phyloP scores from a whole-genome alignment of 2,888 invertebrate genomes.

The Pachliopta kotzebuea region DNA sequence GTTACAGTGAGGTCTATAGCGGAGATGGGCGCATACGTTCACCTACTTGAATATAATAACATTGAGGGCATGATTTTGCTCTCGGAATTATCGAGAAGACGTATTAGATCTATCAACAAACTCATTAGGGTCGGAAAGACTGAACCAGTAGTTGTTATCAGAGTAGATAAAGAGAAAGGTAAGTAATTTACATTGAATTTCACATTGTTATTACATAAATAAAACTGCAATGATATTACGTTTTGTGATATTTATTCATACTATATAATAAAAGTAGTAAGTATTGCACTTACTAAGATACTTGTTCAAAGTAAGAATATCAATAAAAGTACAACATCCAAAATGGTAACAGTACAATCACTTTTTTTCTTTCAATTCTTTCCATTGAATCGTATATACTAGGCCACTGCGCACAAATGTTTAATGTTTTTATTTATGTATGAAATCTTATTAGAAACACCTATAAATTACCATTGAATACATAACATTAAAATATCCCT shows the following conservation, averaged over 20 bases:
- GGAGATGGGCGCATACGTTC: conserved; percentile 99
- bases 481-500: too few species aligned
- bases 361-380: too few species aligned
- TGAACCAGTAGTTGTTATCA: conserved; percentile 99
- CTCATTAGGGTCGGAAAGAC: conserved; percentile 98
- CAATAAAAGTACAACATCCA: too few species aligned
- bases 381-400: too few species aligned
- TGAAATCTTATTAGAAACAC: too few species aligned
- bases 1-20: conserved; percentile 98
- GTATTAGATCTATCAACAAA: conserved; percentile 99
- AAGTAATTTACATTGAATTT: conserved; percentile 2
- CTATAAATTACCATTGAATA: too few species aligned
- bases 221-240: background rate
- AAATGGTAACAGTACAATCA: too few species aligned
- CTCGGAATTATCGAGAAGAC: conserved; percentile 97
- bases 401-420: too few species aligned
- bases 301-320: too few species aligned
- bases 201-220: background rate
- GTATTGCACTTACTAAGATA: too few species aligned
- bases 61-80: conserved; percentile 99
- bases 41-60: conserved; percentile 98
- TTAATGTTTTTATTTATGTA: too few species aligned
- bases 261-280: too few species aligned
- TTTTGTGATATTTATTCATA: background rate
- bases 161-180: conserved; percentile 99